Conservation (phyloP, 2,888 invertebrate species). For the Apamea epomidion region DNA sequence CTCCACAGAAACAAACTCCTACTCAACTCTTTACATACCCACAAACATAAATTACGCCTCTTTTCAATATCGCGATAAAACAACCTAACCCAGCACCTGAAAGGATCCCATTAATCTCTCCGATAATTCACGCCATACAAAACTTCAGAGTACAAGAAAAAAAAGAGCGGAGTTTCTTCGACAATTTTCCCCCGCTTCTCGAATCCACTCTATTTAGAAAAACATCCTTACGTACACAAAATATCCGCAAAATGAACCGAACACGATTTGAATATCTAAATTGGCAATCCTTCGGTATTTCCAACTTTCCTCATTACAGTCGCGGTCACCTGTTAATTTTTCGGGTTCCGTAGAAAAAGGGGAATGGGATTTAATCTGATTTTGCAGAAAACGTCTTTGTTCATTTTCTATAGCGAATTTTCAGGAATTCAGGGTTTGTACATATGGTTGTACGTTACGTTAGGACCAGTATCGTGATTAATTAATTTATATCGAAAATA, state of each 20-base stretch:
- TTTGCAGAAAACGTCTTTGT: not conserved
- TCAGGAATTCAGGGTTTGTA: not conserved
- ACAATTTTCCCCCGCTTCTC: slow-evolving; percentile 23
- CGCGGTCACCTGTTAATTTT: slow-evolving; percentile 87
- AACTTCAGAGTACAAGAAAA: slow-evolving; percentile 36
- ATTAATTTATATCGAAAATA: not conserved
- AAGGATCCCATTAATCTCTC: slow-evolving; percentile 53
- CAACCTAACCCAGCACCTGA: slow-evolving; percentile 41
- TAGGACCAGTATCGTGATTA: not conserved
- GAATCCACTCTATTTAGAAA: slow-evolving; percentile 63
- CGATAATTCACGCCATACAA: slow-evolving; percentile 60
- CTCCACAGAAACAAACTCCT: not conserved
- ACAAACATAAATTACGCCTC: slow-evolving; percentile 44
- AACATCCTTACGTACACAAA: slow-evolving; percentile 68
- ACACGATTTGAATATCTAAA: slow-evolving; percentile 90
- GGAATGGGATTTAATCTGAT: not conserved
- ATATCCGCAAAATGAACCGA: slow-evolving; percentile 80
- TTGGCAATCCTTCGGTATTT: slow-evolving; percentile 84
- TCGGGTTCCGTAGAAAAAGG: slow-evolving; percentile 62
- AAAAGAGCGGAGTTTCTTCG: slow-evolving; percentile 34
- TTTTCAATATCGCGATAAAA: slow-evolving; percentile 50
- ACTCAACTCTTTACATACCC: not conserved
- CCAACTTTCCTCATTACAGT: slow-evolving; percentile 87
- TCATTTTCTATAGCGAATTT: not conserved
- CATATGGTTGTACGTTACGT: not conserved